Evolutionary conservation across 2,888 invertebrate species (phyloP), one percentile per base, ranked within the genome.

Genomic region (Spatulosminthurus flaviceps): DNA sequence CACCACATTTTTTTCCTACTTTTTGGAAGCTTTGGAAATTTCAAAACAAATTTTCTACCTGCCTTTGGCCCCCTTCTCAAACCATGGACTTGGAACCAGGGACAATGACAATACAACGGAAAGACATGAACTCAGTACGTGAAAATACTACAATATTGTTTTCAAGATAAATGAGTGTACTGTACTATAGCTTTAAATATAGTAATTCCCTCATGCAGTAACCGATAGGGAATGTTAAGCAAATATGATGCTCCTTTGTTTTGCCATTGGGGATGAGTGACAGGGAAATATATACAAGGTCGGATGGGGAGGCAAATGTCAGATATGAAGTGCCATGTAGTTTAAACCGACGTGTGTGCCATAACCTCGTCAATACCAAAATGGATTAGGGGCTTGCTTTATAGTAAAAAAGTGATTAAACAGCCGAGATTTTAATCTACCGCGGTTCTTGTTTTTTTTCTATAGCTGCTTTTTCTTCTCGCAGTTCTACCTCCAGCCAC

Each of bases 311-410:
- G 19, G n/a, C 13, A 41, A 41, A 51, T 51, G 16, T 51, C 1
- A 9, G 51, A 51, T 5, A 51, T 51, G 51, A 51, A 51, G 16
- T 51, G 2, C 51, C 16, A n/a, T 51, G 51, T n/a, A 2, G 7
- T 19, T 11, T n/a, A 19, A 51, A 16, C n/a, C 5, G 16, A 19
- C 51, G n/a, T 51, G n/a, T 51, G 21, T 34, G 19, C 73, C 73
- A 60, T 73, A 73, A 73, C 73, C 73, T 74, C 74, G 29, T 61
- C 61, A 74, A 74, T 61, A 60, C 34, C 74, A 61, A 60, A 74
- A 74, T 29, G 74, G 74, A 74, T 74, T 74, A 74, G 24, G 74
- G 28, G 34, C 74, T 61, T 26, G 74, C 61, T n/a, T n/a, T n/a
- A n/a, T n/a, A n/a, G 61, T 74, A 60, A 74, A 60, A 74, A 74